Base-by-base conservation (phyloP, 2,797 vertebrate genomes). In the Melanotaenia trifasciata region DNA sequence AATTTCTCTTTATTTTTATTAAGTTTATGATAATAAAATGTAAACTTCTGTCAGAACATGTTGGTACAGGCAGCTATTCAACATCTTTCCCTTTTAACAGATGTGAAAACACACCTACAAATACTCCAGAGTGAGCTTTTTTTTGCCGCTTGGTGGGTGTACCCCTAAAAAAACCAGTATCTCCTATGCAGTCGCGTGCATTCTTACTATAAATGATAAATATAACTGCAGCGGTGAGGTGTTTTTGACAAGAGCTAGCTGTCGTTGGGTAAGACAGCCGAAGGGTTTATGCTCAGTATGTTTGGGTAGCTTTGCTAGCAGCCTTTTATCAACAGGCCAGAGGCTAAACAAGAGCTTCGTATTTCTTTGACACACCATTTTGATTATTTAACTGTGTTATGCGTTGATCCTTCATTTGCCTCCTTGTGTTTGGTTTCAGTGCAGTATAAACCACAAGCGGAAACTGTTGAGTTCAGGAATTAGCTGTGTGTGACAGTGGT, bases 361-460 rank as follows among this genome's bases (percentile, higher is more conserved):
- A 47, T 68, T 51, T 51, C 30, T 68, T 45, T 10, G 16, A 62
- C 16, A 40, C 13, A 14, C n/a, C 30, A 26, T 36, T 64, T 58
- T 40, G 2, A 56, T 36, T 33, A 53, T 43, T 51, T 43, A 43
- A 43, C 40, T 5, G 36, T 16, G 22, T 26, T 56, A 56, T 40
- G 28, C 0, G 28, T 2, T 54, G 26, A 54, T 40, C 0, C 32
- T 70, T 53, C 40, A n/a, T 30, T 51, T 50, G n/a, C 22, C 35
- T 40, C 51, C 20, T 62, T 32, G 0, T 22, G 13, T 20, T 32
- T 56, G 26, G 30, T 20, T 18, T 8, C 6, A 13, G 22, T 12
- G 13, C 38, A 57, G 56, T 35, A 24, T 20, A 66, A 59, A 56
- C 5, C 14, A 58, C 20, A 30, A 6, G 26, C 40, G 53, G 28